Conservation (phyloP, 2,888 invertebrate species). For the Scelioninae gen. 1 region DNA sequence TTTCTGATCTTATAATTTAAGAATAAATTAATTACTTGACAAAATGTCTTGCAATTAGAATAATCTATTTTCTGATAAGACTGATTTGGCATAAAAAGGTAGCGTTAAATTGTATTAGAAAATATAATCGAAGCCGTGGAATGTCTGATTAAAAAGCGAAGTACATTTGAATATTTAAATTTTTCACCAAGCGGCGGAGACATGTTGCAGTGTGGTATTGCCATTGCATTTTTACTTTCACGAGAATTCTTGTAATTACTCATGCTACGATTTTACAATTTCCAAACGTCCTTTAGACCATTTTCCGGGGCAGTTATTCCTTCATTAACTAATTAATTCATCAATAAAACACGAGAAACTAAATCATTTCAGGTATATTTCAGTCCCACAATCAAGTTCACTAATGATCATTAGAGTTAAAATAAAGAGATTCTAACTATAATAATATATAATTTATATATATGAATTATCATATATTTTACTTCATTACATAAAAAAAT, state of each 20-base stretch:
- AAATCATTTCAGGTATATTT: no score
- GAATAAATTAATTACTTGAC: no score
- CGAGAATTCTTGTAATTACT: slow-evolving; percentile 22
- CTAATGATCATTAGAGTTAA: no score
- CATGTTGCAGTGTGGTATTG: neutral
- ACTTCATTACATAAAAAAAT: no score
- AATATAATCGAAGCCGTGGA: neutral
- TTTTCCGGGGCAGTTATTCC: neutral
- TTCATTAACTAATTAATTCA: neutral
- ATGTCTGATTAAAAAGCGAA: slow-evolving; percentile 16
- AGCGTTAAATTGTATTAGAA: slow-evolving; percentile 1
- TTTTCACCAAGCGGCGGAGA: slow-evolving; percentile 10
- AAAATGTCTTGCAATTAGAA: no score
- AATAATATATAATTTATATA: no score
- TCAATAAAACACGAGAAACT: neutral
- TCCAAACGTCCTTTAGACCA: neutral
- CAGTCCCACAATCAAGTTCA: no score
- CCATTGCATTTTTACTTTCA: slow-evolving; percentile 41
- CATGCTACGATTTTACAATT: slow-evolving; percentile 11
- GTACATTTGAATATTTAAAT: slow-evolving; percentile 35
- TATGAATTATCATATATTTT: no score
- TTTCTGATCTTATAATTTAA: no score
- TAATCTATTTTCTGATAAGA: no score
- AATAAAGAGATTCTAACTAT: no score
- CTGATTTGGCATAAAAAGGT: neutral